Percentiles rank a stretch among this genome's conserved stretches.
Evolutionary conservation across 2,113 vertebrate species (phyloP).

Genomic region (Fulica atra): DNA sequence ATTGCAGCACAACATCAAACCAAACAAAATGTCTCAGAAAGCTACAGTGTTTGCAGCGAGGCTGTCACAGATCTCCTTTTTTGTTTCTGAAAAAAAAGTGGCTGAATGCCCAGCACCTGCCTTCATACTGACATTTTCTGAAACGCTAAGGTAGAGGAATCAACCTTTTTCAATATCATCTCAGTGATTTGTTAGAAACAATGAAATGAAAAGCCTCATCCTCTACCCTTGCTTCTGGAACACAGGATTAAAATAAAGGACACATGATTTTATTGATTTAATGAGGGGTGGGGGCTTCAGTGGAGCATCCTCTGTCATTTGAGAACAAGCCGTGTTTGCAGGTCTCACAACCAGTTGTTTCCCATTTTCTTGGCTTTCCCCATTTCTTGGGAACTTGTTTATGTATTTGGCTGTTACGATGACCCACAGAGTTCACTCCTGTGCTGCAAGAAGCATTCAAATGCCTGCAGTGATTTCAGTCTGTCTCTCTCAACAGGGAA

Average conservation of each 20-base stretch:
- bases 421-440: constrained; percentile 57
- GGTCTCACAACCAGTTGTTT: constrained; percentile 21
- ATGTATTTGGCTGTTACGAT: constrained; percentile 22
- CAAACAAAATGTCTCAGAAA: constrained; percentile 81
- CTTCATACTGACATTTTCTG: constrained; percentile 78
- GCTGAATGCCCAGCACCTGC: constrained; percentile 73
- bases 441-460: constrained; percentile 53
- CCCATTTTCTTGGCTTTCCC: constrained; percentile 15
- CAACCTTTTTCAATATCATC: constrained; percentile 74
- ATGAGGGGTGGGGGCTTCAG: constrained; percentile 63
- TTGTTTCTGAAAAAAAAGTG: constrained; percentile 66
- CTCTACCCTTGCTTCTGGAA: constrained; percentile 60
- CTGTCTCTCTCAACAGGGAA: constrained; percentile 40
- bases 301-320: constrained; percentile 28
- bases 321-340: constrained; percentile 19
- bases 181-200: constrained; percentile 72
- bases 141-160: constrained; percentile 76
- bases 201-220: constrained; percentile 68
- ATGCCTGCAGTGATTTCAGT: constrained; percentile 62
- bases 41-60: constrained; percentile 67
- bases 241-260: constrained; percentile 76
- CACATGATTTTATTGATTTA: constrained; percentile 79
- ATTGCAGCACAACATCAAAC: constrained; percentile 75
- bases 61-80: constrained; percentile 61
- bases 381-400: constrained; percentile 26